A percentile compares a stretch with the other conserved stretches of the same genome.
These are phyloP conservation scores for Euura saliciscinereae DNA, from an alignment of 1,140 invertebrate genomes.

Conservation along the genomic window DNA sequence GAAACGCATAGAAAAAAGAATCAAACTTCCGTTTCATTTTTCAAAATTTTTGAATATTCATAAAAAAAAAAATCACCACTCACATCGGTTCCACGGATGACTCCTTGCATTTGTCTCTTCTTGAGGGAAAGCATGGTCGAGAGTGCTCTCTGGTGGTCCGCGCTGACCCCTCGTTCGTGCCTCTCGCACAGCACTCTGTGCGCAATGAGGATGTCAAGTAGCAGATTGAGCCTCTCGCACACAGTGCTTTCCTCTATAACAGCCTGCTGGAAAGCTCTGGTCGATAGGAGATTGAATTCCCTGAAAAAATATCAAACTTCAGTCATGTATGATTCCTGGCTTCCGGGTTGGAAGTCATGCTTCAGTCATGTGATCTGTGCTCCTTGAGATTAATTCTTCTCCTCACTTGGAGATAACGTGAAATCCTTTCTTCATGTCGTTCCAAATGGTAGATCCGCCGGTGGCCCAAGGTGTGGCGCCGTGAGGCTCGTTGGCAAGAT, in stretches of 20 bases:
- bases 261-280: conserved; percentile 59
- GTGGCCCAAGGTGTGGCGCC: conserved; percentile 64
- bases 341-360: too few species aligned
- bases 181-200: conserved; percentile 74
- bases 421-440: conserved; percentile 67
- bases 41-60: too few species aligned
- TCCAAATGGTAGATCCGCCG: conserved; percentile 67
- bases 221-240: conserved; percentile 67
- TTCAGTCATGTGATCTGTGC: too few species aligned
- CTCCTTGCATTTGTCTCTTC: conserved; percentile 73
- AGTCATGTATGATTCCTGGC: too few species aligned
- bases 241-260: conserved; percentile 65
- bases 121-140: conserved; percentile 74
- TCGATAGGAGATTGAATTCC: conserved; percentile 57
- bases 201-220: conserved; percentile 68
- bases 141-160: conserved; percentile 72
- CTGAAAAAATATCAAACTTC: conserved; percentile 35
- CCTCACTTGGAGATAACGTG: conserved; percentile 65
- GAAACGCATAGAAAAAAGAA: too few species aligned
- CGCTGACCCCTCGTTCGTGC: conserved; percentile 71
- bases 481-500: conserved; percentile 56
- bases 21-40: too few species aligned
- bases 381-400: not conserved
- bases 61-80: conserved; percentile 30
- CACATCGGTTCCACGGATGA: conserved; percentile 67